Evolutionary conservation across 2,797 vertebrate genomes (phyloP).

Genomic region (Microchirus variegatus): DNA sequence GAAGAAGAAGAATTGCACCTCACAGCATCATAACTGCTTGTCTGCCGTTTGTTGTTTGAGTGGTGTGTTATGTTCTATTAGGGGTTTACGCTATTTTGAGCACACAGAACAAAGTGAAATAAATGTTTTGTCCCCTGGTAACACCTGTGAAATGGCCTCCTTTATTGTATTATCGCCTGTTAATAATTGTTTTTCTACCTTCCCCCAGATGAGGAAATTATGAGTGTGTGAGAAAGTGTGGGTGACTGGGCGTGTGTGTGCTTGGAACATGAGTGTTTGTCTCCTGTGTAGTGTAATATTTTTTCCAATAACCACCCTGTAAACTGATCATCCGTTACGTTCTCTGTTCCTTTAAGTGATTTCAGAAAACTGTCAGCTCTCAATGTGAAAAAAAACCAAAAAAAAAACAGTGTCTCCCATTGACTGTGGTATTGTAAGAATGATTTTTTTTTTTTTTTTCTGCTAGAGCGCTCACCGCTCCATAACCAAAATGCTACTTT

Average conservation of each 20-base stretch:
- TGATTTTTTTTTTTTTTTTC: conserved; percentile 25
- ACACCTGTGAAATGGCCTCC: conserved; percentile 66
- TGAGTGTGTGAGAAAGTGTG: conserved; percentile 42
- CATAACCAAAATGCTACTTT: no score
- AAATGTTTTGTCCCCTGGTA: conserved; percentile 69
- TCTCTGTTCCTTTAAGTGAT: background rate
- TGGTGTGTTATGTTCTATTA: conserved; percentile 45
- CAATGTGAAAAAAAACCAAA: conserved; percentile 38
- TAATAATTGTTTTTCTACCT: conserved; percentile 69
- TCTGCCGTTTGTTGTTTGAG: conserved; percentile 44
- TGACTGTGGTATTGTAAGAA: conserved; percentile 58
- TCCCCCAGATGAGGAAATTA: conserved; percentile 69
- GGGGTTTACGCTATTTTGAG: conserved; percentile 51
- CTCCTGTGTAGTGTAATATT: conserved; percentile 43
- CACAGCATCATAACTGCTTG: conserved; percentile 29
- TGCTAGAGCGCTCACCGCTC: no score
- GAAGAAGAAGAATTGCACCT: conserved; percentile 5
- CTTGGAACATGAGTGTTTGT: background rate
- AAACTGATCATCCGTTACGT: conserved; percentile 25
- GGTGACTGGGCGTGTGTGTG: conserved; percentile 20
- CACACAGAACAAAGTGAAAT: conserved; percentile 71
- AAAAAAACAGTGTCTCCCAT: conserved; percentile 46
- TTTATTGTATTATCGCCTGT: conserved; percentile 72
- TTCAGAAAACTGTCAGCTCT: conserved; percentile 53
- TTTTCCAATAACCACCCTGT: conserved; percentile 47